These are phyloP conservation scores for Siderastrea radians DNA, from an alignment of 92 coral and sea anemone species.

Conservation along the genomic window DNA sequence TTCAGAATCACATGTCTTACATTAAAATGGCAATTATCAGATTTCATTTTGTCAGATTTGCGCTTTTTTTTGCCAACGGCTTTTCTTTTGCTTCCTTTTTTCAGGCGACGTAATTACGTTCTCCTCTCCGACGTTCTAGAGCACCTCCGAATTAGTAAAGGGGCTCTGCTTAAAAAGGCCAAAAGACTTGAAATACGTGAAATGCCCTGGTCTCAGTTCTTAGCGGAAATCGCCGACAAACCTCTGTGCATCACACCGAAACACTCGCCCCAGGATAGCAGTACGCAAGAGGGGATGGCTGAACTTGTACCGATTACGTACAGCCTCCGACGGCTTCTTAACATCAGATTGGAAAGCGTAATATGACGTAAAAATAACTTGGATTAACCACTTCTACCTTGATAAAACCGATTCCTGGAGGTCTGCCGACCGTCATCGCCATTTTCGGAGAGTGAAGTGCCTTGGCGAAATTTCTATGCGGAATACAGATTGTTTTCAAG, in stretches of 20 bases:
- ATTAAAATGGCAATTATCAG: neutral
- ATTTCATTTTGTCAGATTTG: neutral
- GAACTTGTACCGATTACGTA: slow-evolving; percentile 89
- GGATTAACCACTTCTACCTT: neutral
- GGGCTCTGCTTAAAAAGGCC: slow-evolving; percentile 77
- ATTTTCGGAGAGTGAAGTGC: neutral
- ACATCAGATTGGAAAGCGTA: slow-evolving; percentile 80
- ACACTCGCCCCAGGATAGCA: slow-evolving; percentile 68
- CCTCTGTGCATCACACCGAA: slow-evolving; percentile 70
- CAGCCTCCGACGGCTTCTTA: slow-evolving; percentile 80
- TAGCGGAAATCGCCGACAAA: slow-evolving; percentile 72
- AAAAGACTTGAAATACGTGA: slow-evolving; percentile 82
- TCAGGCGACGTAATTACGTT: slow-evolving; percentile 91
- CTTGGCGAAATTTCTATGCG: neutral
- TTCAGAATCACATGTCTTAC: neutral
- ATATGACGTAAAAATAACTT: slow-evolving; percentile 12
- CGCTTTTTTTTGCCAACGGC: neutral
- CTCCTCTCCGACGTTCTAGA: slow-evolving; percentile 85
- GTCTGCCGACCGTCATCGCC: neutral
- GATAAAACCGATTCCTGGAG: neutral
- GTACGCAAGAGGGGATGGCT: slow-evolving; percentile 77
- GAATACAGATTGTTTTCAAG: too few species aligned
- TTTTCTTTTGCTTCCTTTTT: neutral
- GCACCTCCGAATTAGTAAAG: slow-evolving; percentile 70
- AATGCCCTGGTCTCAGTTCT: slow-evolving; percentile 88